Evolutionary conservation across 1,140 invertebrate genomes (phyloP).

Genomic region (Vollenhovia emeryi): DNA sequence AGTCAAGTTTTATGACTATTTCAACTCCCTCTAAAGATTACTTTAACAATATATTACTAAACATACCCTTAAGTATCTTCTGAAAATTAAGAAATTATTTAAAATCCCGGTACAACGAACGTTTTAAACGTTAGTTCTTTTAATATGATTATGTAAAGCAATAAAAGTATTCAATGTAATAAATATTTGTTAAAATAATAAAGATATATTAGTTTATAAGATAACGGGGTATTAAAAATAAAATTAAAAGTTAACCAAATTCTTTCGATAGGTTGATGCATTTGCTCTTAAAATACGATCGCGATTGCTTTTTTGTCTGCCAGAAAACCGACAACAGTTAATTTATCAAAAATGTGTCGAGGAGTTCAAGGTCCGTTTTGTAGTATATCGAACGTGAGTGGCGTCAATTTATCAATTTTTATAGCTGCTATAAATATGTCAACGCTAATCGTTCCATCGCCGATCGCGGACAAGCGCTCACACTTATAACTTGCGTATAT

Average conservation of each 20-base stretch:
- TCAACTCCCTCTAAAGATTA: background rate
- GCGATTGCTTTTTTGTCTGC: background rate
- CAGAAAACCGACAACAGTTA: background rate
- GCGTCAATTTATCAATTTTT: conserved; percentile 37
- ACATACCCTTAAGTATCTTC: background rate
- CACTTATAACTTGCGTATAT: background rate
- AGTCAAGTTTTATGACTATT: background rate
- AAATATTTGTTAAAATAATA: background rate
- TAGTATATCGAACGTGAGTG: background rate
- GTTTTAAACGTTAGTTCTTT: background rate
- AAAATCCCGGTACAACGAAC: background rate
- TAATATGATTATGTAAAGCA: background rate
- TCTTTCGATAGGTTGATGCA: background rate
- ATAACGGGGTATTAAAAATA: background rate
- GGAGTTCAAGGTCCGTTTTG: conserved; percentile 31
- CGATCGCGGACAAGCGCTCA: background rate
- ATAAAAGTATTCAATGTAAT: background rate
- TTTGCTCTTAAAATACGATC: background rate
- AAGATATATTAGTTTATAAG: background rate
- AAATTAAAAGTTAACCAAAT: background rate
- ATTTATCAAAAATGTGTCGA: conserved; percentile 25
- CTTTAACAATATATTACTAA: background rate
- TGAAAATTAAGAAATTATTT: background rate
- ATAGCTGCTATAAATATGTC: conserved; percentile 1
- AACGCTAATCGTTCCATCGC: conserved; percentile 39